A percentile compares a stretch with the other conserved stretches of the same genome.
phyloP scores from a whole-genome alignment of 2,797 vertebrate species.

The Nyctalus aviator region DNA sequence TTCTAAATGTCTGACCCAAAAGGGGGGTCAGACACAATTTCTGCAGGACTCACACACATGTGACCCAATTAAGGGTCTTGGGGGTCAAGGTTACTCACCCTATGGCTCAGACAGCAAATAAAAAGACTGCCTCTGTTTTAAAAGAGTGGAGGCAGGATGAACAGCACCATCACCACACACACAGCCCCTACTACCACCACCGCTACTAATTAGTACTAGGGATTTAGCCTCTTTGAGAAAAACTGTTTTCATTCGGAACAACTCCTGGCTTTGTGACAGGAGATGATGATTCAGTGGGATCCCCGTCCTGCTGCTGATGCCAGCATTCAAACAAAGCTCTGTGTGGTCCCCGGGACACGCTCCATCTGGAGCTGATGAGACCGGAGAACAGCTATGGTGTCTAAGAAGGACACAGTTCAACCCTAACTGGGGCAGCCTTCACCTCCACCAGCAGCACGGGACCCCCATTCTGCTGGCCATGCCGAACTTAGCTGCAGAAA shows the following conservation, averaged over 20 bases:
- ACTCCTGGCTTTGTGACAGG: constrained; percentile 79
- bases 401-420: constrained; percentile 34
- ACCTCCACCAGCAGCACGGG: not conserved
- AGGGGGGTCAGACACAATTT: not conserved
- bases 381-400: not conserved
- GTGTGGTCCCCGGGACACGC: constrained; percentile 67
- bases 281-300: constrained; percentile 80
- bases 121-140: constrained; percentile 61
- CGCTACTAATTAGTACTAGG: constrained; percentile 65
- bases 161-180: not conserved
- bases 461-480: not conserved
- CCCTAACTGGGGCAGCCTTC: not conserved
- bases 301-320: constrained; percentile 78
- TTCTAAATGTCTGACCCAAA: constrained; percentile 61
- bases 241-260: constrained; percentile 78
- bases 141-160: constrained; percentile 3
- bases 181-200: not conserved
- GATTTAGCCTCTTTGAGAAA: constrained; percentile 77
- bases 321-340: constrained; percentile 72
- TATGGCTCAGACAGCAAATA: constrained; percentile 30
- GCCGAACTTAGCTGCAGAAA: not conserved
- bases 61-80: not conserved
- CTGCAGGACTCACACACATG: constrained; percentile 46
- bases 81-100: constrained; percentile 69
- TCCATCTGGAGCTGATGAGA: constrained; percentile 69